phyloP scores from a whole-genome alignment of 2,888 invertebrate species.

The Sphaeridia pumilis region DNA sequence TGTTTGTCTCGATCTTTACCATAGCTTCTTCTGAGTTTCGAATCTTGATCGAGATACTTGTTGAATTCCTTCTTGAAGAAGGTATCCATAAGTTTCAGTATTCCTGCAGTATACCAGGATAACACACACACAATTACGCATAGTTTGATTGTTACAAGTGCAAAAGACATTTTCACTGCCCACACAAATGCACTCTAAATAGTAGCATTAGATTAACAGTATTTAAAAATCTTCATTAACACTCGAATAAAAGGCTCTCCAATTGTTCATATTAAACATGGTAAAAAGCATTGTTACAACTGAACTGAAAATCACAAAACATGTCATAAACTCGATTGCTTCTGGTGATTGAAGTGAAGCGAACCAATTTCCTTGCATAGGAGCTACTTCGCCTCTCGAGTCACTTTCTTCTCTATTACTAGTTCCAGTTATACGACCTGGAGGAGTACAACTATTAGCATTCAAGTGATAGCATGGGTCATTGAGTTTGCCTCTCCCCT shows the following conservation, averaged over 20 bases:
- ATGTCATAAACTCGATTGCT: conserved; percentile 30
- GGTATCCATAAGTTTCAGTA: conserved; percentile 60
- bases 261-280: neutral
- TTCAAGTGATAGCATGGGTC: conserved; percentile 1
- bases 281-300: conserved; percentile 17
- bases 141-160: conserved; percentile 14
- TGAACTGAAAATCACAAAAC: conserved; percentile 28
- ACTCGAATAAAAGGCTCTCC: neutral
- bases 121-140: conserved; percentile 47
- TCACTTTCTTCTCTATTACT: neutral
- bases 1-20: too few species aligned
- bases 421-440: too few species aligned
- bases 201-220: neutral
- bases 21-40: conserved; percentile 4
- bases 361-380: neutral
- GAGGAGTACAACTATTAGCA: too few species aligned
- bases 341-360: conserved; percentile 24
- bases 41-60: conserved; percentile 38
- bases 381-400: neutral
- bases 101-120: conserved; percentile 56
- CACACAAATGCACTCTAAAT: neutral
- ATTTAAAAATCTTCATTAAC: neutral
- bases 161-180: neutral
- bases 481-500: neutral
- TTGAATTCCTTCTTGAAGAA: conserved; percentile 62